Conservation (phyloP, 1,140 invertebrate species). For the Planococcus citri region DNA sequence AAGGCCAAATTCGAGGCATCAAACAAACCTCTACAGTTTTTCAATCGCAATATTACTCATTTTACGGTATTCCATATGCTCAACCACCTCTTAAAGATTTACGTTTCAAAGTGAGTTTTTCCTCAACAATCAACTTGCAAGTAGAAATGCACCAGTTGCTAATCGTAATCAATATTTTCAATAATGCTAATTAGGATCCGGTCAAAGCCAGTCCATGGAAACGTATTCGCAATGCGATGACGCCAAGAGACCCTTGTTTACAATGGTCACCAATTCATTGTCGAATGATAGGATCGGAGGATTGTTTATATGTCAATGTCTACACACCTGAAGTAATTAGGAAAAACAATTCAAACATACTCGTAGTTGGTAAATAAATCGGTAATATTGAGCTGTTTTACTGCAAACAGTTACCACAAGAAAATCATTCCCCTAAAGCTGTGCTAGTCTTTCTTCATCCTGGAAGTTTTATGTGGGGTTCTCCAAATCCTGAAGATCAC, state of each 20-base stretch:
- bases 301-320: slow-evolving; percentile 27
- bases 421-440: background rate
- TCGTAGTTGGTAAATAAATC: background rate
- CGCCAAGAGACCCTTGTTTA: slow-evolving; percentile 20
- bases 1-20: slow-evolving; percentile 21
- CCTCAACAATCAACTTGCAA: background rate
- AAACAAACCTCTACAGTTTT: slow-evolving; percentile 14
- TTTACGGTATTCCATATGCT: slow-evolving; percentile 28
- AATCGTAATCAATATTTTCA: background rate
- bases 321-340: background rate
- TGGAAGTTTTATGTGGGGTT: background rate
- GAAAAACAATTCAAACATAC: background rate
- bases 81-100: slow-evolving; percentile 26
- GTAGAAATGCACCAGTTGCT: background rate
- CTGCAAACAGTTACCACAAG: background rate
- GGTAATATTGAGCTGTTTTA: background rate
- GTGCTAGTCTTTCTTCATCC: background rate
- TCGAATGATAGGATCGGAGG: slow-evolving; percentile 23
- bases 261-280: background rate
- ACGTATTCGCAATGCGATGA: slow-evolving; percentile 22
- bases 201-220: slow-evolving; percentile 21
- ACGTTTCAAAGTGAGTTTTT: slow-evolving; percentile 27
- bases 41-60: slow-evolving; percentile 22
- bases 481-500: background rate
- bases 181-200: slow-evolving; percentile 13